Evolutionary conservation across 2,113 vertebrate species (phyloP).

Genomic region (Gallinago paraguaiae): DNA sequence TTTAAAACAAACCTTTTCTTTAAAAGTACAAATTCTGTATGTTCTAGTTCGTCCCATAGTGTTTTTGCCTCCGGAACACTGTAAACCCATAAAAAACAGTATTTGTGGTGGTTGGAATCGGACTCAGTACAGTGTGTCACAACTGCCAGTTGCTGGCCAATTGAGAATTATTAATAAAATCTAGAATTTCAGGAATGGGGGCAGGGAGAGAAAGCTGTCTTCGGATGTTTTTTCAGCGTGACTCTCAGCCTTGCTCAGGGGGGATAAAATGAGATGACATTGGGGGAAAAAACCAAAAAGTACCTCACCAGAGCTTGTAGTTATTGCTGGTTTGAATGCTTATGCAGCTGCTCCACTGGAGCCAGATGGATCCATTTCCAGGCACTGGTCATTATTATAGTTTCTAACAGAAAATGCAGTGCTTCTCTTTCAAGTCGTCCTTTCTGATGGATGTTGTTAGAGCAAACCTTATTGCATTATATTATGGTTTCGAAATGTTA

Average conservation of each 20-base stretch:
- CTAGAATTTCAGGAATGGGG: background rate
- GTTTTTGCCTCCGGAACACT: background rate
- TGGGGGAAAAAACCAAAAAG: constrained; percentile 46
- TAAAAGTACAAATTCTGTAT: background rate
- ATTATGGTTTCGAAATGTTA: constrained; percentile 53
- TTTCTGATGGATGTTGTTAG: constrained; percentile 57
- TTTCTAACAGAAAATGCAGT: constrained; percentile 65
- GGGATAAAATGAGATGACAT: constrained; percentile 65
- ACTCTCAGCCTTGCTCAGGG: constrained; percentile 44
- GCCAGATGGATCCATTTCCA: constrained; percentile 72
- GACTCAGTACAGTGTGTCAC: background rate
- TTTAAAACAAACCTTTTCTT: background rate
- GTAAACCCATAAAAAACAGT: background rate
- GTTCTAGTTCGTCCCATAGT: background rate
- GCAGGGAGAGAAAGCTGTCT: constrained; percentile 11
- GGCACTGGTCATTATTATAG: constrained; percentile 60
- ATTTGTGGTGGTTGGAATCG: background rate
- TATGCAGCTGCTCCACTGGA: constrained; percentile 28
- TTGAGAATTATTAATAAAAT: constrained; percentile 65
- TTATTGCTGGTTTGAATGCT: constrained; percentile 69
- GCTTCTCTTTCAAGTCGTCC: constrained; percentile 62
- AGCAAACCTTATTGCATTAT: constrained; percentile 56
- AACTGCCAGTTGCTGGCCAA: constrained; percentile 44
- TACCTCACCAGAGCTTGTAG: constrained; percentile 20
- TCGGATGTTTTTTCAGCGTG: constrained; percentile 24